Conservation (phyloP, 1,140 invertebrate genomes). For the Cardiocondyla obscurior region DNA sequence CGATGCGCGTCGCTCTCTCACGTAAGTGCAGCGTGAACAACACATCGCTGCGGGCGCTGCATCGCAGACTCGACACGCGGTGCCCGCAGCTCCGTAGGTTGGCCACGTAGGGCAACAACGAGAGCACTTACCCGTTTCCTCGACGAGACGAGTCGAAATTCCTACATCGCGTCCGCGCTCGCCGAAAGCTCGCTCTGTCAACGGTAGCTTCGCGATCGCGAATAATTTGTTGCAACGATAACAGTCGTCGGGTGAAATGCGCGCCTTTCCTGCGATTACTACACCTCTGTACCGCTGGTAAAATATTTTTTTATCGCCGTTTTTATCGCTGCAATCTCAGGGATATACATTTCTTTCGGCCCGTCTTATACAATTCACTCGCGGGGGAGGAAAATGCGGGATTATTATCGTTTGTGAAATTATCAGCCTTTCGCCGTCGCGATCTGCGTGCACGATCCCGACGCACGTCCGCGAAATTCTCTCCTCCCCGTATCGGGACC, state of each 20-base stretch:
- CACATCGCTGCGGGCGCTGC: neutral
- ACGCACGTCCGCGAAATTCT: constrained; percentile 27
- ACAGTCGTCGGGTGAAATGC: neutral
- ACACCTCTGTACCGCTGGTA: neutral
- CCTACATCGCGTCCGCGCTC: neutral
- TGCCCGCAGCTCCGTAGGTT: constrained; percentile 35
- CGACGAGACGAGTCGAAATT: constrained; percentile 16
- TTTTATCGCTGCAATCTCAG: neutral
- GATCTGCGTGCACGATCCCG: neutral
- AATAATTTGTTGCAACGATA: constrained; percentile 25
- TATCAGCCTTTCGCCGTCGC: neutral
- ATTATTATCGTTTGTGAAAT: constrained; percentile 8
- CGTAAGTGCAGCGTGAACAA: constrained; percentile 31
- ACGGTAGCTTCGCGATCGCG: no score
- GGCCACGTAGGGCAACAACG: constrained; percentile 59
- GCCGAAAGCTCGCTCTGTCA: no score
- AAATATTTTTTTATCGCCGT: neutral
- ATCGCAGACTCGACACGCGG: constrained; percentile 34
- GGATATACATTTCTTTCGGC: neutral
- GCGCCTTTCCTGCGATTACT: neutral
- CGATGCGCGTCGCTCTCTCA: constrained; percentile 38
- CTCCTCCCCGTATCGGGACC: neutral
- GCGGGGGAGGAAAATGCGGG: neutral
- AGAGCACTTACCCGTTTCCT: constrained; percentile 43
- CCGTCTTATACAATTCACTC: neutral